Conservation (phyloP, 2,888 invertebrate genomes). For the Campaea margaritaria region DNA sequence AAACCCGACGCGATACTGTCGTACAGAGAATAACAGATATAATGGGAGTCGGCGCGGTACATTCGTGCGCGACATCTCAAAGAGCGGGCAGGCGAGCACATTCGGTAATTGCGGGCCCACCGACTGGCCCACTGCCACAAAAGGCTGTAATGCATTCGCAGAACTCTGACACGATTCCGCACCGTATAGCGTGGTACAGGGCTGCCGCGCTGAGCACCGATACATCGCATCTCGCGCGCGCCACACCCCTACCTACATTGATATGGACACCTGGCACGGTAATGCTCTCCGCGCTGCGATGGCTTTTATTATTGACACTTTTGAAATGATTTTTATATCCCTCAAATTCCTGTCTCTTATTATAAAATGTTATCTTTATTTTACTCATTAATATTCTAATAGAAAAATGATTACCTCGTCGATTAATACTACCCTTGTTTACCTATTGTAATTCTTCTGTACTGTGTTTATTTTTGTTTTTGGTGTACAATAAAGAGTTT, state of each 20-base stretch:
- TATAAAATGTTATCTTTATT: neutral
- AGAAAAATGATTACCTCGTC: neutral
- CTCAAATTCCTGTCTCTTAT: neutral
- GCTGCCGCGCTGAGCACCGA: slow-evolving; percentile 47
- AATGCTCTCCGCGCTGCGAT: slow-evolving; percentile 23
- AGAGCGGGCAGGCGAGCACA: slow-evolving; percentile 53
- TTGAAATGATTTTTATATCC: slow-evolving; percentile 1
- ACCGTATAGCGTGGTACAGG: slow-evolving; percentile 46
- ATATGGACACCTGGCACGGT: slow-evolving; percentile 43
- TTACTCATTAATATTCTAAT: neutral
- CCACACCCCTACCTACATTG: slow-evolving; percentile 41
- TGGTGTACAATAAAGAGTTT: too few relatives aligned
- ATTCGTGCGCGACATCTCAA: slow-evolving; percentile 56
- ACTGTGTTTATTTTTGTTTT: too few relatives aligned
- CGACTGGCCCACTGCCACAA: slow-evolving; percentile 61
- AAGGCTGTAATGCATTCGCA: slow-evolving; percentile 61
- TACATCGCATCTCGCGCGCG: slow-evolving; percentile 42
- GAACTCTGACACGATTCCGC: slow-evolving; percentile 53
- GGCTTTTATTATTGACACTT: neutral
- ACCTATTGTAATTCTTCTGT: too few relatives aligned
- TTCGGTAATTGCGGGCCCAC: slow-evolving; percentile 61
- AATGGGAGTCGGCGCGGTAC: slow-evolving; percentile 46
- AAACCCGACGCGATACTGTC: slow-evolving; percentile 44
- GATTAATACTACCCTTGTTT: neutral
- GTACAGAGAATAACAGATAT: slow-evolving; percentile 47